Conservation (phyloP, 1,140 invertebrate genomes). For the Conus ventricosus region DNA sequence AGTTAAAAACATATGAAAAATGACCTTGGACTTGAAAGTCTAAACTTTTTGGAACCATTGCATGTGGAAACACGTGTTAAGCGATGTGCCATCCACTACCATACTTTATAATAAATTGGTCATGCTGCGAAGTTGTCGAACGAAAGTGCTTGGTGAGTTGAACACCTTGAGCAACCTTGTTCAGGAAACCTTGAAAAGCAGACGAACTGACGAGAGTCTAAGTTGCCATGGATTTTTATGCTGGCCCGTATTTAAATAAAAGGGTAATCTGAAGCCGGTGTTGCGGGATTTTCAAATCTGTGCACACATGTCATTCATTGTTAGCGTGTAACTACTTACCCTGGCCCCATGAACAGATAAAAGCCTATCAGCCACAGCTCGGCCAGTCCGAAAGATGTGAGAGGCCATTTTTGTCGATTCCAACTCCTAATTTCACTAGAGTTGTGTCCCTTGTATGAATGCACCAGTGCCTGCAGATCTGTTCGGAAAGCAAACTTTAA, state of each 20-base stretch:
- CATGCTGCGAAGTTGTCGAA: no score
- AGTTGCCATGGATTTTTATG: neutral
- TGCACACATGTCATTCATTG: neutral
- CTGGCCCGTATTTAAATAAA: no score
- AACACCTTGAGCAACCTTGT: conserved; percentile 23
- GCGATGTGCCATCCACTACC: no score
- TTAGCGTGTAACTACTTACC: conserved; percentile 7
- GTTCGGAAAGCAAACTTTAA: no score
- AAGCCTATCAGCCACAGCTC: conserved; percentile 31
- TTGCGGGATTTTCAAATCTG: neutral
- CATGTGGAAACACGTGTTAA: no score
- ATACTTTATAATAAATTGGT: no score
- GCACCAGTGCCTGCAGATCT: no score
- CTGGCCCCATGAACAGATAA: conserved; percentile 22
- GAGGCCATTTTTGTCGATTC: conserved; percentile 42
- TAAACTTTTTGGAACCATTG: no score
- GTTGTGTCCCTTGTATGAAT: conserved; percentile 33
- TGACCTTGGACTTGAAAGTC: no score
- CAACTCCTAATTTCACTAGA: conserved; percentile 11
- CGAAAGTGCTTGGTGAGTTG: neutral
- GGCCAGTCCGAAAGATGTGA: conserved; percentile 41
- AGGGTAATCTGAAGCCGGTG: neutral
- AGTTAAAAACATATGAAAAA: no score
- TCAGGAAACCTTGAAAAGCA: neutral
- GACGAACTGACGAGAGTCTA: neutral